Percentiles rank a stretch among this genome's conserved stretches.
phyloP scores from a whole-genome alignment of 2,888 invertebrate species.

The Suillia variegata region DNA sequence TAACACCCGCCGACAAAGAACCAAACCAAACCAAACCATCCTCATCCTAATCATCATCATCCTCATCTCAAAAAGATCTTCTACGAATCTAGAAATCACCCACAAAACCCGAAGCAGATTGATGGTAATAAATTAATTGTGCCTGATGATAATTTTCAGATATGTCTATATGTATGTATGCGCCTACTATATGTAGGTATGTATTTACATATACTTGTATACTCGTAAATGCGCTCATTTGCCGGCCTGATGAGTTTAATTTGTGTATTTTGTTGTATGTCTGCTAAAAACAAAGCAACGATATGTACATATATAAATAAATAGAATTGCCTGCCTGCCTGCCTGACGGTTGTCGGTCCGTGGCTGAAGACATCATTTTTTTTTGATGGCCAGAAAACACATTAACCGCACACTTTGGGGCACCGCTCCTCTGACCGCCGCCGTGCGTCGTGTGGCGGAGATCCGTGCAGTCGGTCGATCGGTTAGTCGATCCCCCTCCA shows the following conservation, averaged over 20 bases:
- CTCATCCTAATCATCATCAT: too few relatives aligned
- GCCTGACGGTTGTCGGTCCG: not conserved
- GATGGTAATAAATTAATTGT: slow-evolving; percentile 5
- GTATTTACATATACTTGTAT: too few relatives aligned
- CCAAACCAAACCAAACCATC: not conserved
- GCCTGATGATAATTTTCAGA: not conserved
- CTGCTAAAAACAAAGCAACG: not conserved
- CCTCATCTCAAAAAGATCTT: not conserved
- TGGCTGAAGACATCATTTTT: not conserved
- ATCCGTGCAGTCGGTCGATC: too few relatives aligned
- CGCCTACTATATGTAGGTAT: too few relatives aligned
- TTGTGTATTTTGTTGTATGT: slow-evolving; percentile 2
- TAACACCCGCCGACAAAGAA: not conserved
- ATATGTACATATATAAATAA: not conserved
- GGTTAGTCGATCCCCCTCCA: too few relatives aligned
- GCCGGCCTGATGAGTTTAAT: not conserved
- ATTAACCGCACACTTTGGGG: not conserved
- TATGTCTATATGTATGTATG: too few relatives aligned
- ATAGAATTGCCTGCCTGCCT: too few relatives aligned
- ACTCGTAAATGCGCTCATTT: slow-evolving; percentile 1
- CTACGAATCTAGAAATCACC: not conserved
- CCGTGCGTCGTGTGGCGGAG: too few relatives aligned
- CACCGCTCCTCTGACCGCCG: too few relatives aligned
- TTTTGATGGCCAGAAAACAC: not conserved
- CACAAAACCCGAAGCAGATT: not conserved